Evolutionary conservation across 2,797 vertebrate genomes (phyloP), one percentile per base, ranked within the genome.

Genomic region (Diceros bicornis): DNA sequence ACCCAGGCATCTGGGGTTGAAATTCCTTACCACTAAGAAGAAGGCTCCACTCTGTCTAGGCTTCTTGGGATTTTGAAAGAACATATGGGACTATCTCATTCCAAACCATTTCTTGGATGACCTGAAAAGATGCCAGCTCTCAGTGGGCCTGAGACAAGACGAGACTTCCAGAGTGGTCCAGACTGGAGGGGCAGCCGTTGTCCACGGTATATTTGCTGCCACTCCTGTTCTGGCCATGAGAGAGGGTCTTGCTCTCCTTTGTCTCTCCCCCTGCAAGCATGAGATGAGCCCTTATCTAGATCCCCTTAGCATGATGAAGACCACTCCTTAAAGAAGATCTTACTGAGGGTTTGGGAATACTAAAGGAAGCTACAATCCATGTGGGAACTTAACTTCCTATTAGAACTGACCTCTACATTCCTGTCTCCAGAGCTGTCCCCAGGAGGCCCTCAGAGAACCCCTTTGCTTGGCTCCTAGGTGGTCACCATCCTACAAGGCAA

Each of bases 201-300:
- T 20, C 74, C 13, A 2, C 18, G 20, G 47, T 14, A 20, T 55
- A 5, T 37, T 20, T 20, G 64, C 83, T 2, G 50, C 50, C 17
- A 1, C 50, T 37, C 9, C 18, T 0, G 0, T 2, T 44, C 50
- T 13, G 17, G 50, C 50, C 25, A 2, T 4, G 4, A 13, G 32
- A 27, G 2, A 13, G 16, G 25, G n/a, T 11, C 13, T 11, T 17
- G 10, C 16, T 2, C 17, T 47, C 34, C 66, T n/a, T 17, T 20
- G n/a, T 21, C 17, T 1, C 18, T 6, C 4, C 21, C 23, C 25
- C 50, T 32, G 50, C 50, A 7, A 23, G n/a, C 64, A 6, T 1
- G 50, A n/a, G 12, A 13, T 14, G 50, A 57, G 17, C n/a, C 50
- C n/a, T 57, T 9, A 4, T 11, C 64, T 27, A 0, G 13, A 20